Conservation (phyloP, 2,113 vertebrate genomes). For the Rhodinocichla rosea region DNA sequence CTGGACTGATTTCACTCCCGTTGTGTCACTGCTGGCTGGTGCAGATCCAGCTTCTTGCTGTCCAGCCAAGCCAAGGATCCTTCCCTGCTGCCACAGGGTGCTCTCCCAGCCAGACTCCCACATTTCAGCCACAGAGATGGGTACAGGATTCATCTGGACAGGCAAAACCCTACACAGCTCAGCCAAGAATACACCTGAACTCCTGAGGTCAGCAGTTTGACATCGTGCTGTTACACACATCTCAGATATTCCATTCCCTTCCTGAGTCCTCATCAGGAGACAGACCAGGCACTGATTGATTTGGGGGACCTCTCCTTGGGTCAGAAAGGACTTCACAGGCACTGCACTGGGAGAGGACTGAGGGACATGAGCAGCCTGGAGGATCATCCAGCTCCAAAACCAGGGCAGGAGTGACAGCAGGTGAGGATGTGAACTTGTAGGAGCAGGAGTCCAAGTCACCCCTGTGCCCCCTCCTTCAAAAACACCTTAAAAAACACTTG, state of each 20-base stretch:
- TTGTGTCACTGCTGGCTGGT: not conserved
- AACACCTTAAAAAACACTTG: not conserved
- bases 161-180: rapidly evolving
- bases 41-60: not conserved
- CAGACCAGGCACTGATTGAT: not conserved
- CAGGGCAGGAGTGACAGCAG: not conserved
- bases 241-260: not conserved
- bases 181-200: not conserved
- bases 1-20: not conserved
- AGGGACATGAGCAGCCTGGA: not conserved
- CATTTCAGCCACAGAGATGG: not conserved
- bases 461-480: not conserved
- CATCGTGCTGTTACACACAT: rapidly evolving
- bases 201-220: not conserved
- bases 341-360: not conserved
- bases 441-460: not conserved
- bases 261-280: not conserved
- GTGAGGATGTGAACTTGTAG: not conserved
- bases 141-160: not conserved
- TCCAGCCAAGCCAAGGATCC: not conserved
- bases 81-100: not conserved
- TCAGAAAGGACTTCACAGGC: not conserved
- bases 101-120: not conserved
- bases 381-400: not conserved
- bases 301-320: not conserved